Evolutionary conservation across 2,888 invertebrate species (phyloP).

Genomic region (Diabrotica balteata): DNA sequence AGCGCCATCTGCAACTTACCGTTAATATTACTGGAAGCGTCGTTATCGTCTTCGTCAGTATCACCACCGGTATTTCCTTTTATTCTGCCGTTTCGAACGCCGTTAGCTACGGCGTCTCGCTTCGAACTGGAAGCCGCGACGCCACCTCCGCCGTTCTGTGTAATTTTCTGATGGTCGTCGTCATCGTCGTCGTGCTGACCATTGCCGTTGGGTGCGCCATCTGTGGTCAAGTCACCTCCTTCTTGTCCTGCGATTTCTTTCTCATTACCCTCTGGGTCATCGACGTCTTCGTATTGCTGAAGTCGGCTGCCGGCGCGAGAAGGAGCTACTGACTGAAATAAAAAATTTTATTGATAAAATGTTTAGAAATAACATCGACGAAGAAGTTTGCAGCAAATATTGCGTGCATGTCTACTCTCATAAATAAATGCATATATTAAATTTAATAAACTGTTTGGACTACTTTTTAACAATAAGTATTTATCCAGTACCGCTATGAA

Average conservation of each 20-base stretch:
- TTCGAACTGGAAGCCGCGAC: conserved; percentile 25
- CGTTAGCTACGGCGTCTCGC: conserved; percentile 27
- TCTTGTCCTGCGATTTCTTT: conserved; percentile 44
- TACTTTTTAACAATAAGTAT: too few relatives aligned
- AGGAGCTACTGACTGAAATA: conserved; percentile 56
- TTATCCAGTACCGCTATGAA: too few relatives aligned
- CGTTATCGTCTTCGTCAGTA: conserved; percentile 32
- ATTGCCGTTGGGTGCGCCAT: conserved; percentile 62
- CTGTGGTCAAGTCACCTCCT: conserved; percentile 44
- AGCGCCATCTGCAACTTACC: conserved; percentile 26
- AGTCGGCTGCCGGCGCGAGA: conserved; percentile 58
- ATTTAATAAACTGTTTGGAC: too few relatives aligned
- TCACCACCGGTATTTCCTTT: conserved; percentile 18
- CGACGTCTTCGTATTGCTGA: conserved; percentile 63
- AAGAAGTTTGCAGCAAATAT: too few relatives aligned
- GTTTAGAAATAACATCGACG: neutral
- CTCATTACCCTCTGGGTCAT: conserved; percentile 50
- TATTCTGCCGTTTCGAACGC: conserved; percentile 17
- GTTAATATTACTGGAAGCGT: conserved; percentile 22
- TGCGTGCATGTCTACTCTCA: too few relatives aligned
- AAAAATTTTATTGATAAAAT: neutral
- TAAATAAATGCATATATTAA: too few relatives aligned
- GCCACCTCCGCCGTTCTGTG: conserved; percentile 26
- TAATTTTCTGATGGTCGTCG: conserved; percentile 34
- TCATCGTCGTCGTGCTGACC: conserved; percentile 50